A percentile compares a stretch with the other conserved stretches of the same genome.
These are phyloP conservation scores for Drosophila borealis DNA, from an alignment of 2,888 invertebrate genomes.

Conservation along the genomic window DNA sequence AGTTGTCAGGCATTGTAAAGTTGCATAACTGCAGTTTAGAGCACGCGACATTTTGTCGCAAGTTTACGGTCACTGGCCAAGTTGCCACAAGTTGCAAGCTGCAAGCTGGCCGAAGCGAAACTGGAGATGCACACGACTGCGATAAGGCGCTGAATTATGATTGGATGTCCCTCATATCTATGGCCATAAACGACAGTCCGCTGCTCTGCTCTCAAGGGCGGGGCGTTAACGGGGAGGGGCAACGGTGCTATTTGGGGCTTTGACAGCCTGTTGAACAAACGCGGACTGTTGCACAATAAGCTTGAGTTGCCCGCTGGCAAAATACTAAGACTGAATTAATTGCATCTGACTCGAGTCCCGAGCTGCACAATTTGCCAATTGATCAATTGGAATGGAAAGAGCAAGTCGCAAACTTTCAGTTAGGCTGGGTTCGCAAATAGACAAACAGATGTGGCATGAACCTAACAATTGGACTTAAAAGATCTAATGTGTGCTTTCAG, in stretches of 20 bases:
- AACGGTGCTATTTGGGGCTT: neutral
- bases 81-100: slow-evolving; percentile 22
- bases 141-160: slow-evolving; percentile 75
- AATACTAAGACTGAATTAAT: slow-evolving; percentile 17
- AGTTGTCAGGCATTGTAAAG: slow-evolving; percentile 78
- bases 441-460: neutral
- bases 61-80: slow-evolving; percentile 71
- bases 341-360: slow-evolving; percentile 7
- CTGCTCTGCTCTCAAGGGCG: neutral
- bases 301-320: neutral
- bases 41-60: slow-evolving; percentile 79
- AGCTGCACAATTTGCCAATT: slow-evolving; percentile 44
- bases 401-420: neutral
- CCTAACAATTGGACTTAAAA: neutral
- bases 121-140: slow-evolving; percentile 68
- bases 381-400: slow-evolving; percentile 26
- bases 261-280: slow-evolving; percentile 19
- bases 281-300: slow-evolving; percentile 4
- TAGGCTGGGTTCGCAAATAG: no score
- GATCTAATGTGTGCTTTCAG: no score
- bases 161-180: slow-evolving; percentile 70
- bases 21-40: slow-evolving; percentile 80
- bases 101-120: slow-evolving; percentile 50
- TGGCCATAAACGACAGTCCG: slow-evolving; percentile 27
- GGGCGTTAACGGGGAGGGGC: neutral